These are phyloP conservation scores for Cantharis rufa DNA, from an alignment of 2,888 invertebrate genomes.

Conservation along the genomic window DNA sequence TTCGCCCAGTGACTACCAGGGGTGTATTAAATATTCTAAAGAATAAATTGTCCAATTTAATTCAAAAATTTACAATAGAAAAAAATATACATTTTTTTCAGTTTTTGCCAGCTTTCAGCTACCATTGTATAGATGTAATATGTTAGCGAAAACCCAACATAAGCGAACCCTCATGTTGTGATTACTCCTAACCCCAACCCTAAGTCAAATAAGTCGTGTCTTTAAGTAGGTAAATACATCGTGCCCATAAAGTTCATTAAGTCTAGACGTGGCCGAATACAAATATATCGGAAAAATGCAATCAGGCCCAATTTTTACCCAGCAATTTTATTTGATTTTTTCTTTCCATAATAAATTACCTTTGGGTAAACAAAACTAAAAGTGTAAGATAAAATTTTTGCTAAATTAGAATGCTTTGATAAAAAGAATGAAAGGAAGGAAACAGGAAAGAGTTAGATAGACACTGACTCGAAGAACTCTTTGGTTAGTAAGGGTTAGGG, in stretches of 20 bases:
- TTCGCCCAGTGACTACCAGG: not conserved
- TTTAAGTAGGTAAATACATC: slow-evolving; percentile 53
- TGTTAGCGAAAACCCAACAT: slow-evolving; percentile 12
- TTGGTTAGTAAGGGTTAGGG: slow-evolving; percentile 36
- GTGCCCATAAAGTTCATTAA: slow-evolving; percentile 55
- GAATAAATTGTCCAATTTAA: not conserved
- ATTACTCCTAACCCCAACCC: slow-evolving; percentile 45
- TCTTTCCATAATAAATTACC: not conserved
- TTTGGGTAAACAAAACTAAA: not conserved
- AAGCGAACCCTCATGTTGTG: slow-evolving; percentile 31
- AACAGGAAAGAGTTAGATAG: slow-evolving; percentile 30
- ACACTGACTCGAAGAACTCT: slow-evolving; percentile 25
- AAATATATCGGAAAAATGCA: not conserved
- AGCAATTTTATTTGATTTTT: not conserved
- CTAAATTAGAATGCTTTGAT: slow-evolving; percentile 22
- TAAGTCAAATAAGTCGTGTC: slow-evolving; percentile 40
- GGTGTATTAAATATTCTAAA: not conserved
- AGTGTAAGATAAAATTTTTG: slow-evolving; percentile 3
- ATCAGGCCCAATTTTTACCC: not conserved
- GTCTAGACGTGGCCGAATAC: slow-evolving; percentile 37
- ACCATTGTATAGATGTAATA: slow-evolving; percentile 9
- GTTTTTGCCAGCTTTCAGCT: not conserved
- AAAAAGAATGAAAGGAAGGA: slow-evolving; percentile 29
- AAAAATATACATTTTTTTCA: not conserved
- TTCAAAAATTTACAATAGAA: not conserved